phyloP scores from a whole-genome alignment of 2,888 invertebrate species.

The Trachelus stipa region DNA sequence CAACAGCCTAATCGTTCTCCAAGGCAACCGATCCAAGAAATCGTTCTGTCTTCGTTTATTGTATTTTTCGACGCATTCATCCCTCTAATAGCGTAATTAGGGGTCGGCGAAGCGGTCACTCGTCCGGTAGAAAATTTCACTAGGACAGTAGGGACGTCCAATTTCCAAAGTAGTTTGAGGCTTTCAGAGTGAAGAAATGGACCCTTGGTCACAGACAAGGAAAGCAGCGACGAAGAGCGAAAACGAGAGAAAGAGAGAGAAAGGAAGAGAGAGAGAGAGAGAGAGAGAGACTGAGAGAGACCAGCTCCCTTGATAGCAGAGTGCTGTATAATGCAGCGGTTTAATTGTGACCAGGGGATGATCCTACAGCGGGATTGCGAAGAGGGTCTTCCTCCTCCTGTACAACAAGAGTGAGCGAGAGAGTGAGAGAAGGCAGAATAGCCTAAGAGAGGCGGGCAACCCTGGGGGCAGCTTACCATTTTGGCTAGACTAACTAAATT shows the following conservation, averaged over 20 bases:
- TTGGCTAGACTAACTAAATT: constrained; percentile 24
- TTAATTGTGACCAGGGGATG: constrained; percentile 39
- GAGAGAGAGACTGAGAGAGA: not conserved
- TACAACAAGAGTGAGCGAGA: not conserved
- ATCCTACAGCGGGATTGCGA: not conserved
- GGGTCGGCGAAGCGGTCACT: not conserved
- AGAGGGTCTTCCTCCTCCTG: not conserved
- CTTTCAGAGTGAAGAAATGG: not conserved
- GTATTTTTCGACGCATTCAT: not conserved
- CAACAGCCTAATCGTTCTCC: constrained; percentile 46
- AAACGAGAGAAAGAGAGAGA: not conserved
- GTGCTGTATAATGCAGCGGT: constrained; percentile 41
- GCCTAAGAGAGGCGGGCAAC: constrained; percentile 43
- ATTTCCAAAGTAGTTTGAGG: not conserved
- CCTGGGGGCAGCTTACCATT: constrained; percentile 44
- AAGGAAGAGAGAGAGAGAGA: not conserved
- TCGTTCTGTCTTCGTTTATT: not conserved
- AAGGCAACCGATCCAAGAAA: not conserved
- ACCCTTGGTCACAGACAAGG: not conserved
- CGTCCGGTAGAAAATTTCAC: not conserved
- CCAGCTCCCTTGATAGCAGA: not conserved
- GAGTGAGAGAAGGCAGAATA: constrained; percentile 31
- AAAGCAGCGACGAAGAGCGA: not conserved
- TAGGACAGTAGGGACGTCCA: not conserved
- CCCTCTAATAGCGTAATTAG: not conserved